These are phyloP conservation scores for Anguilla obscura DNA, from an alignment of 2,797 vertebrate genomes.

Conservation along the genomic window DNA sequence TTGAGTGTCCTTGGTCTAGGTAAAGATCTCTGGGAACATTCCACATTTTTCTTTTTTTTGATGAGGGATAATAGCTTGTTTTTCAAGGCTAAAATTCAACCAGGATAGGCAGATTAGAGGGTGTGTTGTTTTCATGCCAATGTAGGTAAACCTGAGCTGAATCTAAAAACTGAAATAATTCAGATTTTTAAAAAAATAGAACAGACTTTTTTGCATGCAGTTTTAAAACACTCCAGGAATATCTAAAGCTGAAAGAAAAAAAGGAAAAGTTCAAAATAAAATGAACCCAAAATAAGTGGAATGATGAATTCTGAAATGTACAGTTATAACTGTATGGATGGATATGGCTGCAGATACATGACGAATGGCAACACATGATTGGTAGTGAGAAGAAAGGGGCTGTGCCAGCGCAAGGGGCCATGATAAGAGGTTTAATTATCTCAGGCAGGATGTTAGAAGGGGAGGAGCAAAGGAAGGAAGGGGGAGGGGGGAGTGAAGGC, in stretches of 20 bases:
- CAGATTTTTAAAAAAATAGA: background rate
- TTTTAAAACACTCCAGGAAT: background rate
- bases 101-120: background rate
- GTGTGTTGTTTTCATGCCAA: background rate
- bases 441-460: slow-evolving; percentile 36
- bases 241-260: slow-evolving; percentile 8
- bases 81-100: background rate
- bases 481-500: slow-evolving; percentile 52
- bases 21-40: background rate
- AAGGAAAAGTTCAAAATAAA: background rate
- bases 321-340: background rate
- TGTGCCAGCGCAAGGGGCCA: background rate
- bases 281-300: background rate
- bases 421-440: slow-evolving; percentile 4
- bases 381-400: slow-evolving; percentile 10
- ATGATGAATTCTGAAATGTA: background rate
- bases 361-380: background rate
- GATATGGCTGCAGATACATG: background rate
- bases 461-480: slow-evolving; percentile 46
- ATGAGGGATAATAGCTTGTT: background rate
- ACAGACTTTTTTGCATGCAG: background rate
- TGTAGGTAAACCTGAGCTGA: background rate
- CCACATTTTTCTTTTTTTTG: background rate
- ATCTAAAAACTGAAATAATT: slow-evolving; percentile 1
- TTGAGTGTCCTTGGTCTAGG: no score